These are phyloP conservation scores for Drosophila sechellia DNA, from an alignment of 1,140 invertebrate genomes.

Conservation along the genomic window DNA sequence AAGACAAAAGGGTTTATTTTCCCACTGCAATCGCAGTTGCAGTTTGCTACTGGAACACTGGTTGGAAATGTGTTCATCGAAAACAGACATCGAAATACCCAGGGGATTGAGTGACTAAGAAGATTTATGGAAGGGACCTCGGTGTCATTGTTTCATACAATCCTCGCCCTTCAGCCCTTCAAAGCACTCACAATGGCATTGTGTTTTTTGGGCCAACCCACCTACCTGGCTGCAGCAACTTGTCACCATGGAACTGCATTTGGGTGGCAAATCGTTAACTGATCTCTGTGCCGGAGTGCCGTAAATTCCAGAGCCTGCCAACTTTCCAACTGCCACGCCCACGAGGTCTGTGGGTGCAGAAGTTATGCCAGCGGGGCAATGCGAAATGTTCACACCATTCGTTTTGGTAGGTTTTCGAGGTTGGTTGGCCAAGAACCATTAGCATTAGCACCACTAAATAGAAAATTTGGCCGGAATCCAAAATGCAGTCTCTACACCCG, in stretches of 20 bases:
- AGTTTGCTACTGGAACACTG: not conserved
- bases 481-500: slow-evolving; percentile 27
- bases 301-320: slow-evolving; percentile 40
- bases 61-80: slow-evolving; percentile 1
- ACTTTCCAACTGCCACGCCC: slow-evolving; percentile 44
- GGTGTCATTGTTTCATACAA: slow-evolving; percentile 1
- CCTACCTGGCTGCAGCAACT: slow-evolving; percentile 19
- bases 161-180: not conserved
- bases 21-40: slow-evolving; percentile 16
- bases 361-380: slow-evolving; percentile 23
- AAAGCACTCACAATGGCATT: slow-evolving; percentile 17
- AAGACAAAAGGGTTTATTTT: too few relatives aligned
- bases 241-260: slow-evolving; percentile 45
- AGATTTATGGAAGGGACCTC: slow-evolving; percentile 1
- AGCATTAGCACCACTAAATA: slow-evolving; percentile 71
- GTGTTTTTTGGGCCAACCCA: slow-evolving; percentile 2
- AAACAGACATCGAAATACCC: slow-evolving; percentile 1
- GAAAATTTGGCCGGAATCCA: slow-evolving; percentile 65
- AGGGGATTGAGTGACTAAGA: not conserved
- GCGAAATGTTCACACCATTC: slow-evolving; percentile 30
- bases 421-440: slow-evolving; percentile 65
- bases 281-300: slow-evolving; percentile 39
- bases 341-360: slow-evolving; percentile 19
- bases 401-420: not conserved
- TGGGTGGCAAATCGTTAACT: slow-evolving; percentile 43